These are phyloP conservation scores for Balaeniceps rex DNA, from an alignment of 2,113 vertebrate genomes.

Conservation along the genomic window DNA sequence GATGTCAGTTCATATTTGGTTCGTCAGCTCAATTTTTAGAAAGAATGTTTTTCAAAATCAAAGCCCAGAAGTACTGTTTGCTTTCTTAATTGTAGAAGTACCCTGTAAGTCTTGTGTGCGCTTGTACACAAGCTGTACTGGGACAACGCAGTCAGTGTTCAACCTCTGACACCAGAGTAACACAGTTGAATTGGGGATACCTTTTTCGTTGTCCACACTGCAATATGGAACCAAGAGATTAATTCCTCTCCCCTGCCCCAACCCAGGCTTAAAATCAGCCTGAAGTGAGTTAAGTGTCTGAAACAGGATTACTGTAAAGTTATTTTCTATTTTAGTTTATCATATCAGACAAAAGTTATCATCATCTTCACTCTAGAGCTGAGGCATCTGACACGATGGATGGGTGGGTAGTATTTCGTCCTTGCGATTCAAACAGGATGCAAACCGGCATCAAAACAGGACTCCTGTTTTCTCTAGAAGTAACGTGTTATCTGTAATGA, in stretches of 20 bases:
- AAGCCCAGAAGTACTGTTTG: neutral
- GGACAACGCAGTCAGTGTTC: neutral
- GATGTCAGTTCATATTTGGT: neutral
- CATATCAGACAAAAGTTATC: neutral
- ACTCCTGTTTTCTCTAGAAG: neutral
- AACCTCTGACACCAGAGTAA: neutral
- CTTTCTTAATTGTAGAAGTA: neutral
- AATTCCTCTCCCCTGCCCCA: neutral
- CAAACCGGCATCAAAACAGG: neutral
- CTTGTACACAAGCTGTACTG: neutral
- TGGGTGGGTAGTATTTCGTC: rapidly evolving
- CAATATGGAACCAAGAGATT: neutral
- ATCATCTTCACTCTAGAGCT: neutral
- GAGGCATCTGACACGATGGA: neutral
- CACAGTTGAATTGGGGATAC: neutral
- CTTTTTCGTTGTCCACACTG: neutral
- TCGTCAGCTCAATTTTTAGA: neutral
- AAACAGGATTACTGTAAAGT: neutral
- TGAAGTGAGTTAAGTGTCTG: neutral
- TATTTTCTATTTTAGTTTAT: neutral
- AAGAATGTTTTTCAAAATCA: neutral
- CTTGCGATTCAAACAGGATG: neutral
- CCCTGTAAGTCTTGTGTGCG: neutral
- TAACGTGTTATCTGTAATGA: neutral
- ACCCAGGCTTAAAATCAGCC: neutral